phyloP scores from a whole-genome alignment of 2,113 vertebrate species.

The Lepus timidus region DNA sequence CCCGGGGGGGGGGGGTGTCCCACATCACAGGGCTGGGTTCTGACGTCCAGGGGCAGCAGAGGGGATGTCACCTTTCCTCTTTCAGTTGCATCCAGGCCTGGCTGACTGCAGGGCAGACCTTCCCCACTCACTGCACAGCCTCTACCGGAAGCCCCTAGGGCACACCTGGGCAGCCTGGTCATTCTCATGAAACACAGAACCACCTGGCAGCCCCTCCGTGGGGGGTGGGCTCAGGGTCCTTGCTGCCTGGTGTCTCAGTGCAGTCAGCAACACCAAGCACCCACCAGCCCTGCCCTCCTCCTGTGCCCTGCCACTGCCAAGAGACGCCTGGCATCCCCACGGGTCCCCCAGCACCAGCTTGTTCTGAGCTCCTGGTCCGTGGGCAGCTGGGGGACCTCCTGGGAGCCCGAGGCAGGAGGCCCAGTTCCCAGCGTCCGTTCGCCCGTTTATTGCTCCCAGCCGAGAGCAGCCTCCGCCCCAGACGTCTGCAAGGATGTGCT shows the following conservation, averaged over 20 bases:
- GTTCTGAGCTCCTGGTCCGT: too few species aligned
- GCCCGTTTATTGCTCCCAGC: neutral
- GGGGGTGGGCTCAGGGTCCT: too few species aligned
- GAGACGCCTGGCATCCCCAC: neutral
- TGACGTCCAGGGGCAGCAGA: neutral
- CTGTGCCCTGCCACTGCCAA: neutral
- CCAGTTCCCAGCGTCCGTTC: neutral
- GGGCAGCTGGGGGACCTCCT: neutral
- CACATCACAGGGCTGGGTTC: neutral
- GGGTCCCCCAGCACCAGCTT: neutral
- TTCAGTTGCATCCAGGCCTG: neutral
- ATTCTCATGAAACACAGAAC: too few species aligned
- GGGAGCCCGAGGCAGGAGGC: neutral
- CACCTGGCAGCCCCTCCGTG: too few species aligned
- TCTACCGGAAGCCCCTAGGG: neutral
- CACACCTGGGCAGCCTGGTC: neutral
- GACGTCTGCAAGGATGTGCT: neutral
- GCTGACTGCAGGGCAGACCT: too few species aligned
- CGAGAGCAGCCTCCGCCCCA: neutral
- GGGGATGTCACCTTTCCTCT: neutral
- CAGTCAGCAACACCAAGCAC: too few species aligned
- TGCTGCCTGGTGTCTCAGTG: too few species aligned
- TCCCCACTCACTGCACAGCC: too few species aligned
- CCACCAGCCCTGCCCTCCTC: too few species aligned
- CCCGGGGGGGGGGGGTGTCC: too few species aligned